Evolutionary conservation across 2,113 vertebrate species (phyloP).

Genomic region (Oreotrochilus melanogaster): DNA sequence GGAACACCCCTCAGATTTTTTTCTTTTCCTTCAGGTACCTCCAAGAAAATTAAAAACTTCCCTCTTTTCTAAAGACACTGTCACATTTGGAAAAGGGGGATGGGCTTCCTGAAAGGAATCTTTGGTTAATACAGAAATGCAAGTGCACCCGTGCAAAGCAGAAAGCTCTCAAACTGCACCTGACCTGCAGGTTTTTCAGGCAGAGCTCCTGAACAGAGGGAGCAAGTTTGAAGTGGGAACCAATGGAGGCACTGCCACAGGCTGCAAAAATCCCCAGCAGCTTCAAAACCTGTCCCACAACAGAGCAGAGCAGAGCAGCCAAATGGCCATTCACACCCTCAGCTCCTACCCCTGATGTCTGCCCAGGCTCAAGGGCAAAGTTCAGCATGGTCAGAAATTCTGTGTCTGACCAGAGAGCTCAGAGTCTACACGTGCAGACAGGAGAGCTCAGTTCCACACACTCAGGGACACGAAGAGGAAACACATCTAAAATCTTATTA

Average conservation of each 20-base stretch:
- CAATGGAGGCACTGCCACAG: accelerated
- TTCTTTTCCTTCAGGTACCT: not conserved
- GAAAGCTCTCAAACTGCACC: not conserved
- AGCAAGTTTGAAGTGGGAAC: not conserved
- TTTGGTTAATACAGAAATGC: not conserved
- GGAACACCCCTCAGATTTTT: not conserved
- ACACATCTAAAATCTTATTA: not conserved
- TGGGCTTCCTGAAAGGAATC: not conserved
- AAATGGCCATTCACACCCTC: not conserved
- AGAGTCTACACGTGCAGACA: not conserved
- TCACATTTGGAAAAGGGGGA: not conserved
- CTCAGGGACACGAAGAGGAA: not conserved
- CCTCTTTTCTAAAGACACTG: not conserved
- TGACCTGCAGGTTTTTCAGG: not conserved
- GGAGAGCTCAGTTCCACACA: not conserved
- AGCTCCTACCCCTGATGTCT: not conserved
- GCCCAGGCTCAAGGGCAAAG: not conserved
- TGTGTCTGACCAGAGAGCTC: not conserved
- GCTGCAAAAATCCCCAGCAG: not conserved
- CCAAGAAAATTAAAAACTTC: not conserved
- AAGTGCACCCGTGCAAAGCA: not conserved
- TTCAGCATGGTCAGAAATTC: accelerated
- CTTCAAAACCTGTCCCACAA: not conserved
- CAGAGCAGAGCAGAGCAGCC: not conserved
- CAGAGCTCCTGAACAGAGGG: not conserved